phyloP scores from a whole-genome alignment of 2,113 vertebrate species.

The Paratilapia polleni region DNA sequence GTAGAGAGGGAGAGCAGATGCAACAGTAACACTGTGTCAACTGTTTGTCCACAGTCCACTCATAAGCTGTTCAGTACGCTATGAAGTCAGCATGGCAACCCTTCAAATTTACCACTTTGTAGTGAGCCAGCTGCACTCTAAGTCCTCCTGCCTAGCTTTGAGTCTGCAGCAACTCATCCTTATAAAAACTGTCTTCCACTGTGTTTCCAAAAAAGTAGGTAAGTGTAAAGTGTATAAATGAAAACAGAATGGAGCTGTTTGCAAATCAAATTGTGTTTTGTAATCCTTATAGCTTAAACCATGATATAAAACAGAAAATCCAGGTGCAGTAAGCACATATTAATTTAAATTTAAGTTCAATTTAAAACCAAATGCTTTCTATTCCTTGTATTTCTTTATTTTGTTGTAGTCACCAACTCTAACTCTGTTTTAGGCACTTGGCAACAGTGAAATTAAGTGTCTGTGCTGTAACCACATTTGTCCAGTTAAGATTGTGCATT shows the following conservation, averaged over 20 bases:
- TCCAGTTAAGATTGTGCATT: constrained; percentile 14
- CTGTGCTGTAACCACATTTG: background rate
- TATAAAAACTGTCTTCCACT: background rate
- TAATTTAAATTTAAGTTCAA: background rate
- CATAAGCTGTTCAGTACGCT: constrained; percentile 31
- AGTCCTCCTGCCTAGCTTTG: constrained; percentile 13
- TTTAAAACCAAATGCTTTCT: background rate
- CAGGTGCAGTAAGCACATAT: accelerated
- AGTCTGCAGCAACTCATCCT: constrained; percentile 3
- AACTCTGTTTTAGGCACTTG: background rate
- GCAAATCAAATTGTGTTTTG: background rate
- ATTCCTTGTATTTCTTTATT: background rate
- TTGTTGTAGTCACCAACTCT: background rate
- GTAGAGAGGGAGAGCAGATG: constrained; percentile 40
- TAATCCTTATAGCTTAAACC: background rate
- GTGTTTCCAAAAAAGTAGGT: background rate
- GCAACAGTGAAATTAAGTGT: background rate
- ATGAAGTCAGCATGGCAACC: constrained; percentile 31
- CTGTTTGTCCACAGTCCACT: constrained; percentile 55
- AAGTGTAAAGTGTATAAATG: background rate
- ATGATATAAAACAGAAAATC: background rate
- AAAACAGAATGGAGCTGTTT: background rate
- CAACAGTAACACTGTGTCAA: constrained; percentile 36
- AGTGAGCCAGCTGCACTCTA: constrained; percentile 33
- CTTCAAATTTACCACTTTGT: constrained; percentile 37